Conservation (phyloP, 1,140 invertebrate species). For the Gryon sp. region DNA sequence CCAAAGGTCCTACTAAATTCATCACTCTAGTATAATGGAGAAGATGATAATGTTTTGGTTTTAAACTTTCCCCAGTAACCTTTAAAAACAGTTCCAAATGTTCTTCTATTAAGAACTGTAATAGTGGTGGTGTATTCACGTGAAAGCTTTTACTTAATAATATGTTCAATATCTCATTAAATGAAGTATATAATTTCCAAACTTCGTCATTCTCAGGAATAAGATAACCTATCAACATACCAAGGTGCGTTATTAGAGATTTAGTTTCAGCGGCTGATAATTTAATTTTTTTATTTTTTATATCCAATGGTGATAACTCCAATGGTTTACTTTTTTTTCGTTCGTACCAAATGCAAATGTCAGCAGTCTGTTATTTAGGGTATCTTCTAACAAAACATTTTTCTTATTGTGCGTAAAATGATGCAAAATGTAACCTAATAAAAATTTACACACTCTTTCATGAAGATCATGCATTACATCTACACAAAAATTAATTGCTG, state of each 20-base stretch:
- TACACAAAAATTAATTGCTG: background rate
- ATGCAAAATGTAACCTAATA: background rate
- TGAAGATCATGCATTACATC: constrained; percentile 21
- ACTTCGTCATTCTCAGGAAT: background rate
- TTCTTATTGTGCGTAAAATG: background rate
- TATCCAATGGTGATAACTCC: background rate
- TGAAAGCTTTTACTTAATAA: too few relatives aligned
- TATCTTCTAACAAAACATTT: constrained; percentile 2
- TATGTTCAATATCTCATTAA: constrained; percentile 17
- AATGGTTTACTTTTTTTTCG: too few relatives aligned
- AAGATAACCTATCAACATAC: constrained; percentile 13
- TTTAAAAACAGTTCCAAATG: background rate
- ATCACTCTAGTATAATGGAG: background rate
- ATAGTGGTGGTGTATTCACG: too few relatives aligned
- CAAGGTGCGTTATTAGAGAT: background rate
- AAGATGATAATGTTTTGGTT: constrained; percentile 9
- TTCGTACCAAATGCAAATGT: constrained; percentile 9
- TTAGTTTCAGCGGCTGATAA: constrained; percentile 7
- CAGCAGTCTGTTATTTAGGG: constrained; percentile 2
- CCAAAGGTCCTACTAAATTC: background rate
- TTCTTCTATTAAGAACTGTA: background rate
- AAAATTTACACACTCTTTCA: constrained; percentile 1
- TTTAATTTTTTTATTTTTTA: constrained; percentile 6
- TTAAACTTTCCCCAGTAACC: too few relatives aligned
- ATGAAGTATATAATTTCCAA: constrained; percentile 10